A percentile compares a stretch with the other conserved stretches of the same genome.
Evolutionary conservation across 2,888 invertebrate species (phyloP).

Genomic region (Cyrtodaria siliqua): DNA sequence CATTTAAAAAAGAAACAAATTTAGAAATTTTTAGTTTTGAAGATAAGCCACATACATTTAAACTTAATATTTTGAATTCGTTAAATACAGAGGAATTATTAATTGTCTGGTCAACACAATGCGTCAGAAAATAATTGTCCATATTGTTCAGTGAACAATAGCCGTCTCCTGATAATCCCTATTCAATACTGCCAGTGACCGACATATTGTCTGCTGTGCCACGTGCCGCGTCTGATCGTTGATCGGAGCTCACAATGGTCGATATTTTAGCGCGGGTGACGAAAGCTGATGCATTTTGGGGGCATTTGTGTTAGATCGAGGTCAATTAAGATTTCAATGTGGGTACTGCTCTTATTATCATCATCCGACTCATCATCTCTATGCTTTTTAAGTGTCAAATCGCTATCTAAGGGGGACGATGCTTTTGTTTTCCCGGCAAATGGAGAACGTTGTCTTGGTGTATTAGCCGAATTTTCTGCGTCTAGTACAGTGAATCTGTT

Average conservation of each 20-base stretch:
- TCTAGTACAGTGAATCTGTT: neutral
- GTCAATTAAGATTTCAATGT: too few relatives aligned
- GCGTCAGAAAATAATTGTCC: too few relatives aligned
- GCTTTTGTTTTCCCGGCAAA: slow-evolving; percentile 11
- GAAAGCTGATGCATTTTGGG: too few relatives aligned
- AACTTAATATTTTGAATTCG: neutral
- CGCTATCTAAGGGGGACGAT: slow-evolving; percentile 5
- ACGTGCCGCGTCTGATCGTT: too few relatives aligned
- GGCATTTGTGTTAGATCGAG: too few relatives aligned
- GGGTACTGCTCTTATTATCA: too few relatives aligned
- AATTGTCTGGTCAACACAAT: too few relatives aligned
- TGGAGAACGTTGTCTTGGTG: neutral
- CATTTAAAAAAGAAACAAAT: neutral
- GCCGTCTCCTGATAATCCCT: slow-evolving; percentile 2
- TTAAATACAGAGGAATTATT: too few relatives aligned
- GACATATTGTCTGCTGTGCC: too few relatives aligned
- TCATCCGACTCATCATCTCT: too few relatives aligned
- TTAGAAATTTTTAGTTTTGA: slow-evolving; percentile 9
- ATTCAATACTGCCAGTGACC: neutral
- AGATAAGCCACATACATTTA: slow-evolving; percentile 26
- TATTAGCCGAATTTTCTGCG: neutral
- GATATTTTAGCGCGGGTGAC: too few relatives aligned
- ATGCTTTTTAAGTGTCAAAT: slow-evolving; percentile 13
- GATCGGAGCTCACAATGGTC: too few relatives aligned
- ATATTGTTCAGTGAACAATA: slow-evolving; percentile 8